These are phyloP conservation scores for Ecliptopera silaceata DNA, from an alignment of 2,888 invertebrate genomes.

Conservation along the genomic window DNA sequence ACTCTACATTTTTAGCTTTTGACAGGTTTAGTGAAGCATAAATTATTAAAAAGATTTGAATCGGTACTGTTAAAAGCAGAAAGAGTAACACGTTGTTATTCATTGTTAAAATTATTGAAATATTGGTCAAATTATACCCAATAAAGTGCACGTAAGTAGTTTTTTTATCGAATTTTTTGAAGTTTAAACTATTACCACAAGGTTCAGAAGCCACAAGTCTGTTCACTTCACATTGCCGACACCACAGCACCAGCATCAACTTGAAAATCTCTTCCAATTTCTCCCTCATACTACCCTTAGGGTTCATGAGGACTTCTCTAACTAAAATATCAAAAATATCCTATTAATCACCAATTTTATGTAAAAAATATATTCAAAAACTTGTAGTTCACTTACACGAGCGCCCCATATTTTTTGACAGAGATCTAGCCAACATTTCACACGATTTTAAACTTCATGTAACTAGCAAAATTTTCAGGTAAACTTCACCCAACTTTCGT, in stretches of 20 bases:
- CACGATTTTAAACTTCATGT: constrained; percentile 48
- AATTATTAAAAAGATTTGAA: too few species aligned
- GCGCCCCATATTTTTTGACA: constrained; percentile 57
- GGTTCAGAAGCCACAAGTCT: constrained; percentile 84
- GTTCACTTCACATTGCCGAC: constrained; percentile 88
- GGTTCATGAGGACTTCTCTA: constrained; percentile 60
- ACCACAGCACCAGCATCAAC: constrained; percentile 92
- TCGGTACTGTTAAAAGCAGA: too few species aligned
- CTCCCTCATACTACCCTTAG: constrained; percentile 72
- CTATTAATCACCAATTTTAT: neutral
- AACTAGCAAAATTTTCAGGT: constrained; percentile 44
- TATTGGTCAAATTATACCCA: too few species aligned
- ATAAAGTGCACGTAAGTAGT: neutral
- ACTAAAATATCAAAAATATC: constrained; percentile 61
- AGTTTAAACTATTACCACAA: constrained; percentile 66
- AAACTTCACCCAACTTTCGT: constrained; percentile 53
- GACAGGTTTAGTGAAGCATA: too few species aligned
- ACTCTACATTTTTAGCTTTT: too few species aligned
- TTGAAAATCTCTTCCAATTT: constrained; percentile 91
- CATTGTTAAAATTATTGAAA: too few species aligned
- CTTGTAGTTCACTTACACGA: constrained; percentile 54
- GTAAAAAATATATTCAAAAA: constrained; percentile 11
- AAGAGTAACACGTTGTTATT: too few species aligned
- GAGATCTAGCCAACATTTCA: constrained; percentile 26
- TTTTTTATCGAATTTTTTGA: too few species aligned